Conservation (phyloP, 1,140 invertebrate genomes). For the Tribolium madens region DNA sequence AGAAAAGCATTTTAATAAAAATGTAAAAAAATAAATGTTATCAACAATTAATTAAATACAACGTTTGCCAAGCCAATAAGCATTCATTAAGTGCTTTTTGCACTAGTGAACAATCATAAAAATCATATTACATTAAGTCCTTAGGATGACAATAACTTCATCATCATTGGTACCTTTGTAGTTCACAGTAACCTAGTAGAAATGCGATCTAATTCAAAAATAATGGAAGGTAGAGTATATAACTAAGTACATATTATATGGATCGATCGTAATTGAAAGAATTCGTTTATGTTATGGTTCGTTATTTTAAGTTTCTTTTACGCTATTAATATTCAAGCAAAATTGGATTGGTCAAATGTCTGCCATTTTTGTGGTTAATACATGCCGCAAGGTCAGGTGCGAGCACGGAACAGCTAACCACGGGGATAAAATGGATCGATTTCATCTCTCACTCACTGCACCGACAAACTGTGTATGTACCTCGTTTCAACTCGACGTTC, state of each 20-base stretch:
- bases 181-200: not conserved
- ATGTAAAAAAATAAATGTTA: not conserved
- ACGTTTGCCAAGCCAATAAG: not conserved
- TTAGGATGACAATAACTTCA: not conserved
- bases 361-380: constrained; percentile 39
- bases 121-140: not conserved
- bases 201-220: too few relatives aligned
- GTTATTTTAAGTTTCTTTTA: not conserved
- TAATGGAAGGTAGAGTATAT: too few relatives aligned
- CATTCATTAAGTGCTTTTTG: not conserved
- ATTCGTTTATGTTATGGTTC: not conserved
- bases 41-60: not conserved
- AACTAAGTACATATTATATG: too few relatives aligned
- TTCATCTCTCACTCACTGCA: constrained; percentile 49
- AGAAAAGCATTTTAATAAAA: too few relatives aligned
- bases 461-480: constrained; percentile 23
- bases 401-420: constrained; percentile 47
- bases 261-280: not conserved
- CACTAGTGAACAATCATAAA: not conserved
- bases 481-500: too few relatives aligned
- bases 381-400: constrained; percentile 56
- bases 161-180: not conserved
- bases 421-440: constrained; percentile 57
- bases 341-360: constrained; percentile 1
- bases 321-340: not conserved